Percentiles rank a stretch among this genome's conserved stretches.
These are phyloP conservation scores for Eurytoma californica DNA, from an alignment of 2,888 invertebrate genomes.

Conservation along the genomic window DNA sequence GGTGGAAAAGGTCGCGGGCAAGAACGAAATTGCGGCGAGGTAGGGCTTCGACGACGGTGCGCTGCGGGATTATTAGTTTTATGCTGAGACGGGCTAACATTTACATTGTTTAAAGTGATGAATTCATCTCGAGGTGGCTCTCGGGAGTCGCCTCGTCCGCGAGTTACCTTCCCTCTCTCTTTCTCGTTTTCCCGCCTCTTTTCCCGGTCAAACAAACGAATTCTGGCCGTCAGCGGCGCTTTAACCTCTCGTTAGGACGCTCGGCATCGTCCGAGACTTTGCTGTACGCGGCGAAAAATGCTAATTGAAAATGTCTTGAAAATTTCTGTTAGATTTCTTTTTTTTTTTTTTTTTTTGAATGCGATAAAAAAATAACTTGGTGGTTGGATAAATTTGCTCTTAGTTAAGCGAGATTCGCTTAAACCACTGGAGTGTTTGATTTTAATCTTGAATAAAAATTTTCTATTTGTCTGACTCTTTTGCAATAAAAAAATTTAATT, in stretches of 20 bases:
- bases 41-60: constrained; percentile 19
- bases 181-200: background rate
- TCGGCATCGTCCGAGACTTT: background rate
- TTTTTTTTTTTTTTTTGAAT: background rate
- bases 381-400: background rate
- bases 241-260: background rate
- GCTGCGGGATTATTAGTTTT: constrained; percentile 69
- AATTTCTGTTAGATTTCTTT: too few species aligned
- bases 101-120: constrained; percentile 74
- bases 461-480: too few species aligned
- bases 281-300: too few species aligned
- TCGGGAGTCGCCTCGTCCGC: constrained; percentile 60
- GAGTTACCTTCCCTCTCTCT: background rate
- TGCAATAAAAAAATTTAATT: too few species aligned
- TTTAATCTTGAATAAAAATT: too few species aligned
- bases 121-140: constrained; percentile 69
- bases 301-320: too few species aligned
- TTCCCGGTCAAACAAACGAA: constrained; percentile 61
- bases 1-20: constrained; percentile 69
- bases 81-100: constrained; percentile 71
- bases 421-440: too few species aligned
- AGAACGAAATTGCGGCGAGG: constrained; percentile 71
- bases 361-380: background rate
- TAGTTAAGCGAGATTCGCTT: too few species aligned
- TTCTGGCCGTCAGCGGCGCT: constrained; percentile 17